Conservation (phyloP, 2,797 vertebrate genomes). For the Spondyliosoma cantharus region DNA sequence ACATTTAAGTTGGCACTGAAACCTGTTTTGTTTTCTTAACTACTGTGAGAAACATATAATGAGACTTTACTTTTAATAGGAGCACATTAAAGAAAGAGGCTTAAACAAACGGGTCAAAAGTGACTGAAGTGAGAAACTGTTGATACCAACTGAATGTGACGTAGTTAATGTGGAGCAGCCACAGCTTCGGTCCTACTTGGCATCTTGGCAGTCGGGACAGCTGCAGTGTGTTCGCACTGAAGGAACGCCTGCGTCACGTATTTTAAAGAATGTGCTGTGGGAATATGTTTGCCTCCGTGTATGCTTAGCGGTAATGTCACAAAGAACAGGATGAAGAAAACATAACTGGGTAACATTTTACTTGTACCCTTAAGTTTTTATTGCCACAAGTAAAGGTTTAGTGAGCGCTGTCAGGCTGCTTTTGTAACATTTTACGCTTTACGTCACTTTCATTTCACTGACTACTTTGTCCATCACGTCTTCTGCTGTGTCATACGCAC, state of each 20-base stretch:
- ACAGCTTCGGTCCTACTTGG: background rate
- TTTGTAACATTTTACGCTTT: background rate
- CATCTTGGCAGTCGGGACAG: constrained; percentile 18
- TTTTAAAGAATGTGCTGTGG: constrained; percentile 25
- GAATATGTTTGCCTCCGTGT: constrained; percentile 14
- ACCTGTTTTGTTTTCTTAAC: constrained; percentile 58
- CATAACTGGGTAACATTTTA: background rate
- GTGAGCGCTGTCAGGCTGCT: background rate
- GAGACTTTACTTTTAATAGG: constrained; percentile 28
- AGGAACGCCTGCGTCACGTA: constrained; percentile 15
- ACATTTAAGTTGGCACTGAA: constrained; percentile 63
- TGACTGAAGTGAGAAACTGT: constrained; percentile 36
- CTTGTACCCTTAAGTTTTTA: background rate
- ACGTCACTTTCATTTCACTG: background rate
- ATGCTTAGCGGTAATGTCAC: background rate
- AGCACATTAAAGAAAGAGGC: constrained; percentile 13
- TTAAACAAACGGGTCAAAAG: constrained; percentile 30
- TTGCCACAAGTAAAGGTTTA: background rate
- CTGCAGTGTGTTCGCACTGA: constrained; percentile 16
- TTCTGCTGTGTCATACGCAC: background rate
- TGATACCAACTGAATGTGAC: constrained; percentile 4
- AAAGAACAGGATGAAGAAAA: background rate
- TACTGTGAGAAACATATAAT: constrained; percentile 59
- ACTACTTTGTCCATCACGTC: background rate
- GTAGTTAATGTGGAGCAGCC: constrained; percentile 6